Conservation (phyloP, 1,140 invertebrate species). For the Drosophila simulans region DNA sequence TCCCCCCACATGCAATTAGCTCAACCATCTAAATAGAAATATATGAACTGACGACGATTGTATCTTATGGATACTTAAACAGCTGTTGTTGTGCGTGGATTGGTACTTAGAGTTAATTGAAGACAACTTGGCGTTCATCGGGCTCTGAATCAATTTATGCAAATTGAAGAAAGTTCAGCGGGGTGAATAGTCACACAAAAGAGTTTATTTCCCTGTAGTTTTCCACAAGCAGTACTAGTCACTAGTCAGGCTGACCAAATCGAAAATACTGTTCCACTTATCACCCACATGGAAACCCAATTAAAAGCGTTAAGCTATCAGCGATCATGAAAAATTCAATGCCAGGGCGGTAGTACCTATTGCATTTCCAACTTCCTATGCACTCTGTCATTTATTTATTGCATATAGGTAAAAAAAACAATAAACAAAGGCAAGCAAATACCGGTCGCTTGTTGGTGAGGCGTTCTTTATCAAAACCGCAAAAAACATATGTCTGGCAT, state of each 20-base stretch:
- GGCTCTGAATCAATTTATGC: constrained; percentile 30
- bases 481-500: constrained; percentile 30
- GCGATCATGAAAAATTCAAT: constrained; percentile 6
- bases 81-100: constrained; percentile 36
- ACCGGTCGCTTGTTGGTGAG: constrained; percentile 19
- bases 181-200: neutral
- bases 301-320: constrained; percentile 26
- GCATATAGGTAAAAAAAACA: constrained; percentile 7
- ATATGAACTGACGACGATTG: constrained; percentile 1
- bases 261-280: constrained; percentile 16
- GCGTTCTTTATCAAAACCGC: constrained; percentile 38
- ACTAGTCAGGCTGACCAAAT: constrained; percentile 17
- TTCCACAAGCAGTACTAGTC: constrained; percentile 11
- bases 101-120: constrained; percentile 39
- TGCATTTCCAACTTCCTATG: constrained; percentile 31
- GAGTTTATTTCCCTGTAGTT: constrained; percentile 11
- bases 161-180: constrained; percentile 42
- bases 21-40: constrained; percentile 23
- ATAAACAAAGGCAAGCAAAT: constrained; percentile 48
- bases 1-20: constrained; percentile 46
- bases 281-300: constrained; percentile 38
- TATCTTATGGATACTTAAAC: constrained; percentile 29
- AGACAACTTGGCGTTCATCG: constrained; percentile 9
- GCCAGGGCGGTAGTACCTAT: constrained; percentile 9
- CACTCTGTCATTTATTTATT: constrained; percentile 34